Base-by-base conservation (phyloP, 2,888 invertebrate genomes). In the Alsophila aescularia region DNA sequence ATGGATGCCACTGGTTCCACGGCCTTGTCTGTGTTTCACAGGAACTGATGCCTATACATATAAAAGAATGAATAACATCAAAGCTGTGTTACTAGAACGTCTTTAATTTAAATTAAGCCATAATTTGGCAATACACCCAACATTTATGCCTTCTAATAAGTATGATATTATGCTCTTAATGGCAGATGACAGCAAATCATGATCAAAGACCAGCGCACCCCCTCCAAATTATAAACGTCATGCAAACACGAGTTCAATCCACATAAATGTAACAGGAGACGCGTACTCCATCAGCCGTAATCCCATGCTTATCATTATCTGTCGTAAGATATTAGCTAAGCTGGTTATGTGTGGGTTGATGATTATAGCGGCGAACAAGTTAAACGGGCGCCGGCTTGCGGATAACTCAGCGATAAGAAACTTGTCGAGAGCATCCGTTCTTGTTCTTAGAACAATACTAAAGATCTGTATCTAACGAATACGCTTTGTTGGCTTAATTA, bases 401-500 rank as follows among this genome's bases (percentile, higher is more conserved):
- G 78, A 77, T 82, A 84, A 79, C 76, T 83, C 77, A 72, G 72
- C 65, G 84, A 86, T 86, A 86, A 84, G 78, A 77, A 84, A 82
- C 73, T 85, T 79, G 70, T 73, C 71, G 73, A 76, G 75, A 67
- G 70, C 77, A 77, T 77, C 75, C 74, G 73, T 73, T 70, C 75
- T 75, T 72, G 76, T 74, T 76, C 79, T 72, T 72, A 75, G 76
- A 77, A 85, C 83, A 85, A 85, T 82, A 81, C 79, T 79, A 70
- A 67, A 75, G 77, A 77, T 79, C 66, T 62, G 72, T 82, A 83
- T 85, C 85, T 77, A 67, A 77, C 75, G 72, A 79, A 74, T 72
- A 73, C 72, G 77, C 79, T 81, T 84, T 84, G 84, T 86, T 77
- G 73, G 70, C 75, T 82, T 84, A 86, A 86, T 85, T 85, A 85